Conservation (phyloP, 2,797 vertebrate species). For the Paedocypris micromegethes region DNA sequence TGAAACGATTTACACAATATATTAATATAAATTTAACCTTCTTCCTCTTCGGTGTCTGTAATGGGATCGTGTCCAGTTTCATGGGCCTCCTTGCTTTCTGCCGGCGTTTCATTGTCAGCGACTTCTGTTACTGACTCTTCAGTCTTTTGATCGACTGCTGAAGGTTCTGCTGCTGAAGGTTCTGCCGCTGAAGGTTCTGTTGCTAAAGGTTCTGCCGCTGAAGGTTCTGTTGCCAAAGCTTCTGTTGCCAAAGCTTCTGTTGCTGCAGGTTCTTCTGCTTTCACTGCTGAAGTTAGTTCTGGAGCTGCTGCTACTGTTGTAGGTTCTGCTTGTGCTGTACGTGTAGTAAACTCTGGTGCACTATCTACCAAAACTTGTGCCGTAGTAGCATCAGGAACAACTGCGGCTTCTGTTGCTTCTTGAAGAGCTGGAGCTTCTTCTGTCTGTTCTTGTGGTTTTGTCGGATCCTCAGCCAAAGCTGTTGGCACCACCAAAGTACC, state of each 20-base stretch:
- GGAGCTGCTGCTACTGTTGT: neutral
- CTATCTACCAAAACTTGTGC: neutral
- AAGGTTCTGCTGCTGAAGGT: too few species aligned
- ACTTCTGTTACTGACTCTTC: too few species aligned
- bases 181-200: too few species aligned
- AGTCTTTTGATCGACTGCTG: too few species aligned
- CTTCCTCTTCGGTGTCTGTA: rapidly evolving
- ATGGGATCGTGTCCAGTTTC: too few species aligned
- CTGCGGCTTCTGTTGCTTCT: neutral
- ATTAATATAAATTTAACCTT: slow-evolving; percentile 49
- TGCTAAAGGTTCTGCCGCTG: too few species aligned
- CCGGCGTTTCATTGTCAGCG: too few species aligned
- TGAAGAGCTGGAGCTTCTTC: neutral
- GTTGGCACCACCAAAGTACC: slow-evolving; percentile 54
- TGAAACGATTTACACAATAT: neutral
- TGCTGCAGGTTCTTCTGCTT: rapidly evolving
- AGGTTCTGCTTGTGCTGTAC: neutral
- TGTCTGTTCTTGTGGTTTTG: neutral
- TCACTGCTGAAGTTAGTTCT: neutral
- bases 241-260: neutral
- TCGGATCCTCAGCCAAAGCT: rapidly evolving
- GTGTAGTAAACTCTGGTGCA: neutral
- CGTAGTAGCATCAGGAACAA: neutral
- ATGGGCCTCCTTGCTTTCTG: too few species aligned
- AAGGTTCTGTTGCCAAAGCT: too few species aligned